Base-by-base conservation (phyloP, 2,113 vertebrate genomes). In the Zeus faber region DNA sequence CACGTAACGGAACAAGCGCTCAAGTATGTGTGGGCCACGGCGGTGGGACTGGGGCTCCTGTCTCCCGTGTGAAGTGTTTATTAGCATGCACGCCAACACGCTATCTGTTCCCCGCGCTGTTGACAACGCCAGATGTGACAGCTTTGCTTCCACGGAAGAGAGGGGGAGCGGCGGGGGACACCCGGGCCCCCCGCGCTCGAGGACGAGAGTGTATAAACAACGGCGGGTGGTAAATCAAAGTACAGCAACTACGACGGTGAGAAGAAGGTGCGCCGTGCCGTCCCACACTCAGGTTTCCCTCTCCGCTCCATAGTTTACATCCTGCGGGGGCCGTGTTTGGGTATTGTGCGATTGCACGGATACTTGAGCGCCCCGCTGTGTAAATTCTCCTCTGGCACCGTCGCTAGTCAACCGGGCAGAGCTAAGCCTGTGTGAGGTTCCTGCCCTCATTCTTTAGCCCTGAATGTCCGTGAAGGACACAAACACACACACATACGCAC, bases 1-100 rank as follows among this genome's bases (percentile, higher is more conserved):
- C 63, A 81, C 67, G 67, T 74, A 77, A 79, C 35, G 61, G 82
- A 79, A 81, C 73, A 81, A 77, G 70, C 73, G 76, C 71, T 81
- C 11, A 2, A 71, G 54, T 47, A 54, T 26, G 47, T 2, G 11
- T 67, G 62, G 58, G 67, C 44, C 55, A 48, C 51, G 31, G 20
- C 70, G 72, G 54, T 76, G 72, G 71, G 18, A 65, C 74, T 1
- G 48, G 44, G 63, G 53, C 58, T 65, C 33, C 56, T 54, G 58
- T n/a, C n/a, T n/a, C 64, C 51, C 76, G 83, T 82, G 75, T 70
- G 22, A 6, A 57, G 51, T 73, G 69, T 77, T 76, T 72, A 77
- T 79, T 72, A 49, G 51, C 56, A 59, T 41, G 57, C 58, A 41
- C 62, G 35, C 41, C 25, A 21, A 20, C 29, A 18, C 29, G 7